Percentiles rank a stretch among this genome's conserved stretches.
phyloP scores from a whole-genome alignment of 2,113 vertebrate genomes.

The Natator depressus region DNA sequence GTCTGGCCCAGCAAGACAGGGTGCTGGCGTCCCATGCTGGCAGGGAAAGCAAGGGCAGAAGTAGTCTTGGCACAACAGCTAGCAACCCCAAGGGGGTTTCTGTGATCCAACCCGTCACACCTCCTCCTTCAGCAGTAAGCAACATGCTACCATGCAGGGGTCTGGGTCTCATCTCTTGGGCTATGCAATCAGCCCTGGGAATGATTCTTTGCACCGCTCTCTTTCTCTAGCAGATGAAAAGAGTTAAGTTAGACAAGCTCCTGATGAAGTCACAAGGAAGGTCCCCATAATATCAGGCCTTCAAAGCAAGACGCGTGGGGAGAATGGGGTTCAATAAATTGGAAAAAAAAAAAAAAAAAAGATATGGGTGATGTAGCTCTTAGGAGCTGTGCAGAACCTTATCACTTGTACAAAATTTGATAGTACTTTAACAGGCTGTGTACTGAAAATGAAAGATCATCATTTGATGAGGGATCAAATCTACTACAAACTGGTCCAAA shows the following conservation, averaged over 20 bases:
- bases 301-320: background rate
- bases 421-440: background rate
- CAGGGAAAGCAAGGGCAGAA: no score
- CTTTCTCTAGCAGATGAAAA: background rate
- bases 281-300: background rate
- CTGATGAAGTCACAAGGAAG: background rate
- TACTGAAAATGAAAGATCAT: no score
- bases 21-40: no score
- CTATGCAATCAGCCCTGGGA: background rate
- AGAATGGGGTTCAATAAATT: background rate
- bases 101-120: no score
- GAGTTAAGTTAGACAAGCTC: background rate
- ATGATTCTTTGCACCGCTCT: background rate
- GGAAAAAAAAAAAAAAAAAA: background rate
- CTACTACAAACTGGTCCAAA: background rate
- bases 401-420: background rate
- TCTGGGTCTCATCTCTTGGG: background rate
- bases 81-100: no score
- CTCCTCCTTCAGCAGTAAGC: background rate
- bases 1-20: no score
- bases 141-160: background rate
- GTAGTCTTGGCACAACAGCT: no score
- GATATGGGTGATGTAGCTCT: background rate
- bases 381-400: background rate
- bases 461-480: background rate